Evolutionary conservation across 2,113 vertebrate genomes (phyloP), one percentile per base, ranked within the genome.

Genomic region (Stegastes partitus): DNA sequence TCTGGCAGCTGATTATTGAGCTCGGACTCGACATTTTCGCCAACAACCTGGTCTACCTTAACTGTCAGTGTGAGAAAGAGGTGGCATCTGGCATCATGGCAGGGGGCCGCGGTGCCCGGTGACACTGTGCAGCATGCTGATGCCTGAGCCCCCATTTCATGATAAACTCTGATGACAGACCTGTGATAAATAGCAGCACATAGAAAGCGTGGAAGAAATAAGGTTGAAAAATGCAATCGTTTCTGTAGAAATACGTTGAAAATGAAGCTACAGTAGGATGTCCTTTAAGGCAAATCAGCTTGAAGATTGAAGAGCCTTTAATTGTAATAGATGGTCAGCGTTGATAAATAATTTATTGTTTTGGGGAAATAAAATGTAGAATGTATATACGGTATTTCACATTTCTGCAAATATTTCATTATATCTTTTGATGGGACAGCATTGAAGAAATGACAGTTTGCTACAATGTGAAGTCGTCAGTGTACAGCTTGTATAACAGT

Each of bases 41-140:
- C 22, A 37, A 14, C 23, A 22, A 7, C 31, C 75, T 47, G 77
- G 72, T 86, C 85, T 50, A 86, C 81, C 79, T 91, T 89, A 86
- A 91, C 78, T 47, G 71, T 68, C 53, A 42, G 66, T 39, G 77
- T 51, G 71, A 67, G 70, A 44, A 64, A 66, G 64, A 81, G 77
- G 83, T 62, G 80, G 75, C 89, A 93, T 87, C 89, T 93, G 92
- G 82, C 25, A 4, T 47, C 62, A 74, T 82, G 12, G 14, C 62
- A 58, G 90, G 88, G 66, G 74, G 74, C 54, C 51, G 9, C 19
- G 26, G 56, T 10, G 1, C 75, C 77, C 18, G 61, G 15, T 74
- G 68, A 68, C 44, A 53, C 51, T 8, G 57, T 39, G 81, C 53
- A 57, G 4, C 57, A 54, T 26, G 34, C 11, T 56, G 44, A 51